These are phyloP conservation scores for Petrolisthes cinctipes DNA, from an alignment of 2,888 invertebrate species.

Conservation along the genomic window DNA sequence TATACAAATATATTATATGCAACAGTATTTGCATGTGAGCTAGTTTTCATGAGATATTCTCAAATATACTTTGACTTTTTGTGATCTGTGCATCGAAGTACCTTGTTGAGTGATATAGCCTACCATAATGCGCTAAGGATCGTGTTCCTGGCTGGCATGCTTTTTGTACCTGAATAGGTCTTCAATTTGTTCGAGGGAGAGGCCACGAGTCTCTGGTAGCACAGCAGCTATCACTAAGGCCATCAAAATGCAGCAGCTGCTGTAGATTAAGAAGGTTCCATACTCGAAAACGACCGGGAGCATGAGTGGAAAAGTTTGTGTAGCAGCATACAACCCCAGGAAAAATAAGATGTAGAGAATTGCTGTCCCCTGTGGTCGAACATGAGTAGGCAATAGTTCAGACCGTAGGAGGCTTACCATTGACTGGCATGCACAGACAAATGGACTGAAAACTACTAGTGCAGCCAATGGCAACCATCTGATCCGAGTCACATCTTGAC, in stretches of 20 bases:
- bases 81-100: no score
- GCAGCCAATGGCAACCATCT: constrained; percentile 56
- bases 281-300: constrained; percentile 34
- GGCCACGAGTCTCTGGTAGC: constrained; percentile 59
- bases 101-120: no score
- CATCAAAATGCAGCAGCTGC: constrained; percentile 37
- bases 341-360: constrained; percentile 43
- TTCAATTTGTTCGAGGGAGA: constrained; percentile 57
- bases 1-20: no score
- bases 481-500: constrained; percentile 21
- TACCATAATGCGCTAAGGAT: no score
- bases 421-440: constrained; percentile 31
- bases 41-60: no score
- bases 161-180: constrained; percentile 25
- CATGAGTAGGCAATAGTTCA: constrained; percentile 53
- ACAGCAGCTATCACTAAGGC: constrained; percentile 31
- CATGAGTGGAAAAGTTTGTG: constrained; percentile 49
- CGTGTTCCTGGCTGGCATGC: no score
- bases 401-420: constrained; percentile 43
- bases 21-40: no score
- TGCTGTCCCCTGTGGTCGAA: constrained; percentile 44
- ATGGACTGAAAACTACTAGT: constrained; percentile 47
- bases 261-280: constrained; percentile 55
- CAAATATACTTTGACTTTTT: no score
- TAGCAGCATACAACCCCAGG: constrained; percentile 39